Evolutionary conservation across 2,113 vertebrate genomes (phyloP), one percentile per base, ranked within the genome.

Genomic region (Pachyramphus minor): DNA sequence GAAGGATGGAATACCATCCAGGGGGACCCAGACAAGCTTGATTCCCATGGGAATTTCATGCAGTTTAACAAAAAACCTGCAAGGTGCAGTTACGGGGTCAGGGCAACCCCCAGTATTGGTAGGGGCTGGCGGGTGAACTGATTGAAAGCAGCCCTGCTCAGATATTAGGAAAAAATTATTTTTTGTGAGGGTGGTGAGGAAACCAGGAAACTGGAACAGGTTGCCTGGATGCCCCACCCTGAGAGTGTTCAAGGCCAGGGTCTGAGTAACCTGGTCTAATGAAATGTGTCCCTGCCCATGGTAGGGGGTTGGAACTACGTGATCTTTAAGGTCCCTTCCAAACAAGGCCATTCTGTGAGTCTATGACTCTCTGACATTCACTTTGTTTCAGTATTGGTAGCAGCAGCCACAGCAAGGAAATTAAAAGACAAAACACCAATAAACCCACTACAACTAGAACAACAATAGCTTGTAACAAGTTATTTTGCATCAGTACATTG

Each of bases 301-400:
- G 23, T 9, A 6, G 4, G 5, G 11, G 2, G 0, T 10, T 60
- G 24, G 39, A 75, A 41, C 5, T 14, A 82, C 7, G 3, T 22
- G n/a, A 45, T 60, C 16, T 28, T 66, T 37, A 66, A 50, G 31
- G 37, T 52, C 14, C 3, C 25, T 74, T n/a, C 16, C 39, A 60
- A 53, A 4, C 11, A 6, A 41, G 20, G 13, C 20, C 13, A 53
- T 12, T 22, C 24, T 25, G 45, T 41, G 20, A 68, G 5, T 39
- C 33, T 74, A 8, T 45, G 31, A 45, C 21, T 45, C 39, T 31
- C 6, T 41, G 45, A 35, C 3, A 50, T 55, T 58, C 22, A 76
- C 53, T 90, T 91, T 56, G 35, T 27, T 69, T 91, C 15, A 78
- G 67, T 67, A 52, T 5, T 42, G 25, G 47, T 7, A 81, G 16